Conservation (phyloP, 1,140 invertebrate genomes). For the Caligus rogercresseyi region DNA sequence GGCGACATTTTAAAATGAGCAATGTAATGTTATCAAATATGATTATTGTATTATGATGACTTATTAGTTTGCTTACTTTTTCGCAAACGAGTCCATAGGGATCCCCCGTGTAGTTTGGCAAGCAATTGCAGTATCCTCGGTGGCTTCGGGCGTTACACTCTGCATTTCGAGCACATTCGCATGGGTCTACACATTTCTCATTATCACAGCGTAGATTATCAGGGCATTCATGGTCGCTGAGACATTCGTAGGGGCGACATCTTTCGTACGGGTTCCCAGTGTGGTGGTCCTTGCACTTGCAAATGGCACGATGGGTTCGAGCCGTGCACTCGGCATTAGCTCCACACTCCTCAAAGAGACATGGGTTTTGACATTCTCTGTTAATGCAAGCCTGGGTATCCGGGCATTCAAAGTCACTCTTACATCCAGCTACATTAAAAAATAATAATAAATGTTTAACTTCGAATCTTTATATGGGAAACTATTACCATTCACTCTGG, state of each 20-base stretch:
- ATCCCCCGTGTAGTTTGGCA: conserved; percentile 57
- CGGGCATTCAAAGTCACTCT: conserved; percentile 24
- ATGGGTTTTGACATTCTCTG: conserved; percentile 27
- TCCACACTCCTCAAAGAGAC: conserved; percentile 39
- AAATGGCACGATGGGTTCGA: conserved; percentile 47
- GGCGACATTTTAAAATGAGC: too few species aligned
- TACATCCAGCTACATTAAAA: conserved; percentile 3
- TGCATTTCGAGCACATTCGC: conserved; percentile 46
- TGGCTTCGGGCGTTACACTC: conserved; percentile 39
- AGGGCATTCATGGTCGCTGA: conserved; percentile 28
- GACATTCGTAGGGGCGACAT: conserved; percentile 31
- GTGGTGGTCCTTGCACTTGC: conserved; percentile 53
- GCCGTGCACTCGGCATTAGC: conserved; percentile 55
- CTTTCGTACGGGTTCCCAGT: conserved; percentile 48
- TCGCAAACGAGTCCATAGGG: conserved; percentile 33
- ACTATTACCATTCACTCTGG: conserved; percentile 1
- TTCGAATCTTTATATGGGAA: too few species aligned
- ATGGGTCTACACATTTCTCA: conserved; percentile 27
- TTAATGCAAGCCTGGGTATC: conserved; percentile 24
- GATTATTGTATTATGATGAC: neutral
- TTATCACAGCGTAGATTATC: conserved; percentile 27
- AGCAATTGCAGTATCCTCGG: conserved; percentile 36
- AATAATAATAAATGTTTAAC: neutral
- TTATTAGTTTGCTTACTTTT: neutral
- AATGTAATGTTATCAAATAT: too few species aligned